Base-by-base conservation (phyloP, 2,888 invertebrate genomes). In the Apodemia hepburni region DNA sequence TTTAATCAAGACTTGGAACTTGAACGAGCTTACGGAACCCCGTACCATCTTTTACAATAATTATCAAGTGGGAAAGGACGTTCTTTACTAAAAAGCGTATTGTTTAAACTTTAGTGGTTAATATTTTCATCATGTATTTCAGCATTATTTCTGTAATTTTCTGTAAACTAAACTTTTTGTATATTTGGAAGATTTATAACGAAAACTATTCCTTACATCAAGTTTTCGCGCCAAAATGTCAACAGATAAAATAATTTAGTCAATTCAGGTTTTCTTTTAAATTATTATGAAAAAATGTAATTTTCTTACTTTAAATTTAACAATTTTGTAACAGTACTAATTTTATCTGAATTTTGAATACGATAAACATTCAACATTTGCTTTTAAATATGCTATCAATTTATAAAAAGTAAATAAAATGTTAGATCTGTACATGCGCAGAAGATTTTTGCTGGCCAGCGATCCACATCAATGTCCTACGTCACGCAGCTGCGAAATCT, bases 381-480 rank as follows among this genome's bases (percentile, higher is more conserved):
- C 33, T 60, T 8, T 1, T 18, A 12, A 33, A 49, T 7, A 22
- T 18, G 29, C 29, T 2, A 27, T 61, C 57, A 33, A 49, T n/a
- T 11, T 6, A 27, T 11, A 58, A 64, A 75, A 78, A 76, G 81
- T 82, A 72, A 69, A 6, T 65, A 64, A 77, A 82, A 79, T 64
- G 70, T 73, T 69, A 63, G 67, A 75, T 74, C 65, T 71, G 82
- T 77, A 78, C 87, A 84, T 90, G 92, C 89, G 89, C 87, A 87
- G 68, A 76, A 66, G 65, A 69, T 78, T 75, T 75, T 69, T 80
- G 85, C 92, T 92, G 88, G 86, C 88, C 85, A 83, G 86, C 87
- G 90, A 84, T 88, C 92, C 92, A 90, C 85, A 81, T 84, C 80
- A 82, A 82, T 81, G 85, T 78, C 82, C 81, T 87, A 93, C 93